Evolutionary conservation across 2,888 invertebrate species (phyloP).

Genomic region (Pristionchus maxplancki): DNA sequence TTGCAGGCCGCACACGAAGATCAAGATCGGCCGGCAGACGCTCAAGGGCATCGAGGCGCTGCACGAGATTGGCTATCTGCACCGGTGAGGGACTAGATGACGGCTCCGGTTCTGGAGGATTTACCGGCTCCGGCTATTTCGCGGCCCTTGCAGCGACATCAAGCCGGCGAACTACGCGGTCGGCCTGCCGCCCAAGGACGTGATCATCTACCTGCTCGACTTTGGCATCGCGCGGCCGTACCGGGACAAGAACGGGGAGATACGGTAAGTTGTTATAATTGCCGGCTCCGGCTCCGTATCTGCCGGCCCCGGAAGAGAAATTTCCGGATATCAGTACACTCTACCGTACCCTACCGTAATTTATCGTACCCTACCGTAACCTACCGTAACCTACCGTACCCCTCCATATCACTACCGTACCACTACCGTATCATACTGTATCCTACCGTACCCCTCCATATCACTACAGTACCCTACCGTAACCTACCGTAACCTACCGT

Average conservation of each 20-base stretch:
- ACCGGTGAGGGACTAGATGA: conserved; percentile 7
- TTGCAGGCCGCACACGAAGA: conserved; percentile 11
- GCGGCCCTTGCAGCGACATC: conserved; percentile 14
- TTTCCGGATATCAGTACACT: no score
- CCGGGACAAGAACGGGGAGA: not conserved
- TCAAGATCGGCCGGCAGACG: conserved; percentile 6
- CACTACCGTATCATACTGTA: not conserved
- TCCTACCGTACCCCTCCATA: not conserved
- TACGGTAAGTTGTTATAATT: not conserved
- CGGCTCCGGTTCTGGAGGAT: not conserved
- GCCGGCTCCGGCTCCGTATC: not conserved
- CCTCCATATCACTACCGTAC: not conserved
- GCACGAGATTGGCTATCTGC: not conserved
- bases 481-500: not conserved
- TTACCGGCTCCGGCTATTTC: not conserved
- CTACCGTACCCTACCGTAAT: no score
- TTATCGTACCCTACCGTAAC: not conserved
- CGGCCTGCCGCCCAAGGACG: conserved; percentile 16
- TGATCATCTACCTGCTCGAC: not conserved
- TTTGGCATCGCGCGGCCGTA: conserved; percentile 5
- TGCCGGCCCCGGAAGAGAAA: not conserved
- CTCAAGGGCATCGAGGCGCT: conserved; percentile 13
- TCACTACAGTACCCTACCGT: not conserved
- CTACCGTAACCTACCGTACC: not conserved
- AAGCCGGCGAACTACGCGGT: conserved; percentile 25